Conservation (phyloP, 2,888 invertebrate species). For the Caenorhabditis wallacei region DNA sequence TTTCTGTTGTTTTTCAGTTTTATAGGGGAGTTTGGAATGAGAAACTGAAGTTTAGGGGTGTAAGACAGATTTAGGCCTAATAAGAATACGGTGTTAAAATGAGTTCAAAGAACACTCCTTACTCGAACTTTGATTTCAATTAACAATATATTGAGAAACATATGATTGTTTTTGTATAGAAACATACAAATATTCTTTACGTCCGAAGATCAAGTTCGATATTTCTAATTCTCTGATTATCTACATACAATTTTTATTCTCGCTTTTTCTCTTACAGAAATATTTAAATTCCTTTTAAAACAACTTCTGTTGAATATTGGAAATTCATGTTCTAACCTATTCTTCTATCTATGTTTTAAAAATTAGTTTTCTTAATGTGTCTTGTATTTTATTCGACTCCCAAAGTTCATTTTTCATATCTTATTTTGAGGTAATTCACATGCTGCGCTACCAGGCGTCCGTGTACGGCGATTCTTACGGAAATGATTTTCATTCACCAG, state of each 20-base stretch:
- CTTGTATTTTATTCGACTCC: no score
- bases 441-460: constrained; percentile 70
- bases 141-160: background rate
- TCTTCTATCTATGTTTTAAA: no score
- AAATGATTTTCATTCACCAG: constrained; percentile 50
- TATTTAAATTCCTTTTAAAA: no score
- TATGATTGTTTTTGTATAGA: background rate
- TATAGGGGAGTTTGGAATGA: background rate
- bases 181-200: background rate
- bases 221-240: background rate
- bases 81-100: background rate
- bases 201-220: constrained; percentile 36
- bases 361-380: background rate
- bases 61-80: constrained; percentile 9
- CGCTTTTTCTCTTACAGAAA: no score
- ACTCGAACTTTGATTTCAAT: constrained; percentile 5
- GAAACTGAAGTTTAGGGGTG: background rate
- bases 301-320: no score
- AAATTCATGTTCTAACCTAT: no score
- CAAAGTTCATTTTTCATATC: no score
- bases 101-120: constrained; percentile 26
- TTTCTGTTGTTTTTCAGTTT: constrained; percentile 33
- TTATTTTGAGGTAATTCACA: constrained; percentile 68
- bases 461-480: constrained; percentile 54
- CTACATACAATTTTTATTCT: no score